phyloP scores from a whole-genome alignment of 2,113 vertebrate species.

The Fulmarus glacialis region DNA sequence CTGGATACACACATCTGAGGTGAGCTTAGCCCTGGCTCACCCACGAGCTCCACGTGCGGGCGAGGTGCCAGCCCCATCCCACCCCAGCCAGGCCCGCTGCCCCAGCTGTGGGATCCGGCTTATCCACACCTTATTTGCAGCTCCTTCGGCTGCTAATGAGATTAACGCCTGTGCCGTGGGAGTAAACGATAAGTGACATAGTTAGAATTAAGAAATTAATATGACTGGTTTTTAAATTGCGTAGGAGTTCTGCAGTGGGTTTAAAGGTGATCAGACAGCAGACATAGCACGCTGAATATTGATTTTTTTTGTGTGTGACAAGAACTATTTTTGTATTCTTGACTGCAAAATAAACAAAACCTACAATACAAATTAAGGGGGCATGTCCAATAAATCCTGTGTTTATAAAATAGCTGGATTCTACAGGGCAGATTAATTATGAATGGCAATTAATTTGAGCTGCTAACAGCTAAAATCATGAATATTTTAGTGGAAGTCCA shows the following conservation, averaged over 20 bases:
- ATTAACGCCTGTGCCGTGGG: rapidly evolving
- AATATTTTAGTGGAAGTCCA: constrained; percentile 24
- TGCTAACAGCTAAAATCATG: neutral
- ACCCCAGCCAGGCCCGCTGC: neutral
- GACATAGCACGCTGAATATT: neutral
- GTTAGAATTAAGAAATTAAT: neutral
- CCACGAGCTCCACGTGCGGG: rapidly evolving
- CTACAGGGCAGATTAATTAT: neutral
- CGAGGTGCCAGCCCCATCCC: neutral
- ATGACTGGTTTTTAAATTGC: neutral
- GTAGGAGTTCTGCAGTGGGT: rapidly evolving
- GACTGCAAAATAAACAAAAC: neutral
- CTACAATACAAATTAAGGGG: neutral
- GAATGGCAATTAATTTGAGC: constrained; percentile 4
- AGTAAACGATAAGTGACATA: rapidly evolving
- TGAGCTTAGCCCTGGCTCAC: rapidly evolving
- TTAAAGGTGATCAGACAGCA: neutral
- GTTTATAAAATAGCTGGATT: neutral
- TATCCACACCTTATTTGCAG: rapidly evolving
- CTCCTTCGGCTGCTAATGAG: neutral
- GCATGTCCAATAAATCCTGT: neutral
- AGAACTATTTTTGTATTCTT: neutral
- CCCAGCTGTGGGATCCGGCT: rapidly evolving
- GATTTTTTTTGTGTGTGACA: neutral
- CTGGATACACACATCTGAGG: rapidly evolving